Conservation (phyloP, 2,797 vertebrate genomes). For the Linurgus olivaceus region DNA sequence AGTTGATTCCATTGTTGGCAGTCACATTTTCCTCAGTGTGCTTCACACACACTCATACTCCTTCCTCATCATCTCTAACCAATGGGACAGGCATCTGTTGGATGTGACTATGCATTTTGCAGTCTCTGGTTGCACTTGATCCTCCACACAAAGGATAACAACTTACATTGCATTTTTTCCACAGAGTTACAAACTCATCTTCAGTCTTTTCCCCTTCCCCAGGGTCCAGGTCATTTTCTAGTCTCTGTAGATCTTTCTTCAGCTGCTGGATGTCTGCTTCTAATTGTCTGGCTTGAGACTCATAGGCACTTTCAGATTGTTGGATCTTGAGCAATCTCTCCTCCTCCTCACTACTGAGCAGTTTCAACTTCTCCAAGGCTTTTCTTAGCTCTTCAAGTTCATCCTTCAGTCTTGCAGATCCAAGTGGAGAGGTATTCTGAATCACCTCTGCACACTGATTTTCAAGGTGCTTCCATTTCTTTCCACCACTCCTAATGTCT, state of each 20-base stretch:
- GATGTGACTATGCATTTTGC: background rate
- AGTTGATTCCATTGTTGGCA: background rate
- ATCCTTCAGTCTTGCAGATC: conserved; percentile 79
- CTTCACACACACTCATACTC: background rate
- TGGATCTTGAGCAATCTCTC: conserved; percentile 75
- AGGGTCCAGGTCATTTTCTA: conserved; percentile 74
- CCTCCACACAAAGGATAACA: background rate
- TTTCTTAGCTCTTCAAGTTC: conserved; percentile 83
- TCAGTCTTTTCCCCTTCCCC: conserved; percentile 65
- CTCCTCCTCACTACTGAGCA: conserved; percentile 74
- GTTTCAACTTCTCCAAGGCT: conserved; percentile 81
- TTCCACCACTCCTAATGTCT: conserved; percentile 78
- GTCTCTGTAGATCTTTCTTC: conserved; percentile 71
- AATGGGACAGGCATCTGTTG: background rate
- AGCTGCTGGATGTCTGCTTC: conserved; percentile 78
- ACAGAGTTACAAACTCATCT: conserved; percentile 82
- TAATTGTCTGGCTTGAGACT: conserved; percentile 74
- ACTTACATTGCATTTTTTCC: conserved; percentile 85
- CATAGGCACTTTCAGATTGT: conserved; percentile 77
- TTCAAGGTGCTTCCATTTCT: conserved; percentile 81
- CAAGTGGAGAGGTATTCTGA: conserved; percentile 85
- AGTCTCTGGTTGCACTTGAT: background rate
- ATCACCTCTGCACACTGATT: conserved; percentile 74
- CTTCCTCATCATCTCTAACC: background rate
- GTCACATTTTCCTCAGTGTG: background rate